Percentiles rank a stretch among this genome's conserved stretches.
phyloP scores from a whole-genome alignment of 1,140 invertebrate genomes.

The Panulirus ornatus region DNA sequence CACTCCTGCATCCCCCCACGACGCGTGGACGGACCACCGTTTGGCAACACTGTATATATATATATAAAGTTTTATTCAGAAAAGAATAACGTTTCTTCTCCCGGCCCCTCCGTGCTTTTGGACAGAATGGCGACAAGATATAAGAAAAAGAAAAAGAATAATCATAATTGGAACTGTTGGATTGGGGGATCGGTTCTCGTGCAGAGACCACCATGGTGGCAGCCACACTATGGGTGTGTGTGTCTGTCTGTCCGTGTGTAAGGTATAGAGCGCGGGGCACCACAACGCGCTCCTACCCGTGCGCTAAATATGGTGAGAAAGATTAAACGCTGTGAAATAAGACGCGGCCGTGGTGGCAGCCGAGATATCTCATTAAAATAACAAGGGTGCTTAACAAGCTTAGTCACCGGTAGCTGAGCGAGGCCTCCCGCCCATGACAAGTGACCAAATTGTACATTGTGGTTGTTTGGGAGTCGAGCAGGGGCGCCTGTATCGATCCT shows the following conservation, averaged over 20 bases:
- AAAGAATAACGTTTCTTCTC: slow-evolving; percentile 44
- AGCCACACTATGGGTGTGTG: neutral
- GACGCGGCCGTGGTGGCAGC: slow-evolving; percentile 37
- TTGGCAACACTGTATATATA: slow-evolving; percentile 48
- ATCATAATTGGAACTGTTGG: too few species aligned
- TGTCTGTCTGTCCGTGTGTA: too few species aligned
- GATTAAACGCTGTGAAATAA: slow-evolving; percentile 67
- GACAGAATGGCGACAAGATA: too few species aligned
- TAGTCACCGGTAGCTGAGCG: slow-evolving; percentile 59
- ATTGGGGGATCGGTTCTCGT: neutral
- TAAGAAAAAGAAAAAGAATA: neutral
- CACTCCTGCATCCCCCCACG: neutral
- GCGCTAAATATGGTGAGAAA: slow-evolving; percentile 65
- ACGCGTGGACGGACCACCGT: neutral
- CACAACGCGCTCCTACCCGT: neutral
- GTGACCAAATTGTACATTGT: slow-evolving; percentile 69
- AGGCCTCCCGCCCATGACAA: slow-evolving; percentile 50
- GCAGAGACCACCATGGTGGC: neutral
- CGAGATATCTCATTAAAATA: slow-evolving; percentile 73
- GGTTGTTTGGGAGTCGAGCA: slow-evolving; percentile 29
- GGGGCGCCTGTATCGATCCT: slow-evolving; percentile 19
- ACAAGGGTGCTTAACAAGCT: slow-evolving; percentile 71
- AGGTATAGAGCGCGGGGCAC: neutral
- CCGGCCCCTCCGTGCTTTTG: slow-evolving; percentile 13
- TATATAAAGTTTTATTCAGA: slow-evolving; percentile 4